These are phyloP conservation scores for Zapornia atra DNA, from an alignment of 2,113 vertebrate species.

Conservation along the genomic window DNA sequence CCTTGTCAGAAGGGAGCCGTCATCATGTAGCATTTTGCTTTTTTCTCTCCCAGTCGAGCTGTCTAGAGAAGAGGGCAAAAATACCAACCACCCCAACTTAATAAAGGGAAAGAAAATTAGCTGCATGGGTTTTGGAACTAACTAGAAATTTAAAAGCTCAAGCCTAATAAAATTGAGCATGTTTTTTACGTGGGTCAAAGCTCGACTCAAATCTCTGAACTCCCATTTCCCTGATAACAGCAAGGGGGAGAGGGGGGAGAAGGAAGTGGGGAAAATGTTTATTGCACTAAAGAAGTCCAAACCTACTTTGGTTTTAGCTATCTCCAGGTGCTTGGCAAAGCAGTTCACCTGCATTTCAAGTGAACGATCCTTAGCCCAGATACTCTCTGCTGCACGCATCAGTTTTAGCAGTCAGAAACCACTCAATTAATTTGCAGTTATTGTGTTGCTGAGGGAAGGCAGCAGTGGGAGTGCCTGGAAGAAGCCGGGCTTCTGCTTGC, in stretches of 20 bases:
- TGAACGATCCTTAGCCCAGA: not conserved
- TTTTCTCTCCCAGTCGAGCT: not conserved
- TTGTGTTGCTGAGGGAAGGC: not conserved
- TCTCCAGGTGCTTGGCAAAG: not conserved
- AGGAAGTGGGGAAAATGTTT: not conserved
- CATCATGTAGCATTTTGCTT: not conserved
- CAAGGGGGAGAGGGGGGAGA: accelerated
- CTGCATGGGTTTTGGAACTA: not conserved
- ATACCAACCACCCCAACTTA: not conserved
- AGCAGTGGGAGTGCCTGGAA: not conserved
- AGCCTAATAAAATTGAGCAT: not conserved
- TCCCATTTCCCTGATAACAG: not conserved
- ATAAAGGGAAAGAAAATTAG: not conserved
- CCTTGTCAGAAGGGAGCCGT: not conserved
- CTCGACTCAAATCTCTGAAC: not conserved
- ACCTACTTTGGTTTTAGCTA: not conserved
- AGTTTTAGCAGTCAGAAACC: not conserved
- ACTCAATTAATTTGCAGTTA: not conserved
- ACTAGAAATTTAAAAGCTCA: not conserved
- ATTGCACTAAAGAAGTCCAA: not conserved
- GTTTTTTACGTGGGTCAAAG: not conserved
- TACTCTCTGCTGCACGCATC: not conserved
- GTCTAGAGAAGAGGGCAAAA: not conserved
- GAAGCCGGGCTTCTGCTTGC: not conserved
- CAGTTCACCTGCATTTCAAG: not conserved